phyloP scores from a whole-genome alignment of 1,140 invertebrate genomes.

The Drosophila funebris region DNA sequence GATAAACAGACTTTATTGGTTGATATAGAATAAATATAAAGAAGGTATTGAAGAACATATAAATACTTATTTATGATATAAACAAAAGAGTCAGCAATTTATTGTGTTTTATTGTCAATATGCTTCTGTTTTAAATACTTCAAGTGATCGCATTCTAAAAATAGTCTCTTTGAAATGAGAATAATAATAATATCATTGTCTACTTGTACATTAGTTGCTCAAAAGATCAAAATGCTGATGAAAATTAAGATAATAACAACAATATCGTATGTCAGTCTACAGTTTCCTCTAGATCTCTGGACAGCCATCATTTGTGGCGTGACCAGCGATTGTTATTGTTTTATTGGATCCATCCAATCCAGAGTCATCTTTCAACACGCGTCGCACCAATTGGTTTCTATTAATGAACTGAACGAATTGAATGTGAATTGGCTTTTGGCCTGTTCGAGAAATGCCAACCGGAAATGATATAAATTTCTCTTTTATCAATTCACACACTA shows the following conservation, averaged over 20 bases:
- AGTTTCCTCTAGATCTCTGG: not conserved
- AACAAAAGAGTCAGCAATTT: not conserved
- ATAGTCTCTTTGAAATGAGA: too few relatives aligned
- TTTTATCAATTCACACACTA: constrained; percentile 19
- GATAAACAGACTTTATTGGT: too few relatives aligned
- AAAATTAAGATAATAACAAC: not conserved
- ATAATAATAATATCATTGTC: not conserved
- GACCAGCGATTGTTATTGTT: constrained; percentile 26
- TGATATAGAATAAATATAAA: too few relatives aligned
- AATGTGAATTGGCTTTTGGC: constrained; percentile 26
- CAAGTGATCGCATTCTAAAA: not conserved
- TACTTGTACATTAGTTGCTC: too few relatives aligned
- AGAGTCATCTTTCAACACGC: constrained; percentile 25
- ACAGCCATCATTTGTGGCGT: constrained; percentile 5
- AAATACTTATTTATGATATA: too few relatives aligned
- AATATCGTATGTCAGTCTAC: not conserved
- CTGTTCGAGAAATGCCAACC: constrained; percentile 41
- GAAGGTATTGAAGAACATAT: too few relatives aligned
- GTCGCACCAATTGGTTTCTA: constrained; percentile 64
- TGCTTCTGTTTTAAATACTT: constrained; percentile 1
- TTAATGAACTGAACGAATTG: constrained; percentile 60
- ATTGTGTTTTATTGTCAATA: constrained; percentile 4
- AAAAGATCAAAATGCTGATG: not conserved
- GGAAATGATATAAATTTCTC: constrained; percentile 73
- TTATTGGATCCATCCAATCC: constrained; percentile 8